A percentile compares a stretch with the other conserved stretches of the same genome.
phyloP scores from a whole-genome alignment of 2,797 vertebrate species.

The Sebastes steindachneri region DNA sequence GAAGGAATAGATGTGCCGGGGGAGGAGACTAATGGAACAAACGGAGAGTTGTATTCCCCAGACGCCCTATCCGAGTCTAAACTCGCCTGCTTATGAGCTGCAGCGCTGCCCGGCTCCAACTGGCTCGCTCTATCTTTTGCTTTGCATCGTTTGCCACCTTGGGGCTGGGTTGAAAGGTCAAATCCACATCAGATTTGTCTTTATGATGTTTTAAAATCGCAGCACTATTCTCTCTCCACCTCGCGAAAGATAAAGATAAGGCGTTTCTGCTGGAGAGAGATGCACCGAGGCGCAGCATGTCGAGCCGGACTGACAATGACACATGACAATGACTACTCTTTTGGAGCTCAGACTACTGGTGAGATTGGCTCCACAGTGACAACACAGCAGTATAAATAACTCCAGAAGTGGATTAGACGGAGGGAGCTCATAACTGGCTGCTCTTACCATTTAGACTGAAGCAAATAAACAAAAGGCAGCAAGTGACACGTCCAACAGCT shows the following conservation, averaged over 20 bases:
- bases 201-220: slow-evolving; percentile 13
- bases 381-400: slow-evolving; percentile 68
- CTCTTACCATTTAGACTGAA: slow-evolving; percentile 50
- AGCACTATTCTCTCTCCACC: slow-evolving; percentile 5
- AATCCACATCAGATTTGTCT: slow-evolving; percentile 47
- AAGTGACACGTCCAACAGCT: slow-evolving; percentile 53
- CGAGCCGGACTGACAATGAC: slow-evolving; percentile 47
- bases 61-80: slow-evolving; percentile 23
- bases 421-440: slow-evolving; percentile 53
- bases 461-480: slow-evolving; percentile 56
- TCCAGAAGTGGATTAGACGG: slow-evolving; percentile 55
- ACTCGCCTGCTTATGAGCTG: slow-evolving; percentile 8
- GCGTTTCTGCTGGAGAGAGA: slow-evolving; percentile 12
- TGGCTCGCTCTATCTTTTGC: slow-evolving; percentile 24
- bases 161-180: slow-evolving; percentile 59
- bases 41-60: slow-evolving; percentile 52
- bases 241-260: slow-evolving; percentile 21
- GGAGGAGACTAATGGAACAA: slow-evolving; percentile 73
- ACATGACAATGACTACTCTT: slow-evolving; percentile 60
- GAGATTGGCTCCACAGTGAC: slow-evolving; percentile 64
- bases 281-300: slow-evolving; percentile 10
- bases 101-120: background rate
- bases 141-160: slow-evolving; percentile 34
- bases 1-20: slow-evolving; percentile 72
- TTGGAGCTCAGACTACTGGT: slow-evolving; percentile 38